Percentiles rank a stretch among this genome's conserved stretches.
These are phyloP conservation scores for Sphinx pinastri DNA, from an alignment of 2,888 invertebrate genomes.

Conservation along the genomic window DNA sequence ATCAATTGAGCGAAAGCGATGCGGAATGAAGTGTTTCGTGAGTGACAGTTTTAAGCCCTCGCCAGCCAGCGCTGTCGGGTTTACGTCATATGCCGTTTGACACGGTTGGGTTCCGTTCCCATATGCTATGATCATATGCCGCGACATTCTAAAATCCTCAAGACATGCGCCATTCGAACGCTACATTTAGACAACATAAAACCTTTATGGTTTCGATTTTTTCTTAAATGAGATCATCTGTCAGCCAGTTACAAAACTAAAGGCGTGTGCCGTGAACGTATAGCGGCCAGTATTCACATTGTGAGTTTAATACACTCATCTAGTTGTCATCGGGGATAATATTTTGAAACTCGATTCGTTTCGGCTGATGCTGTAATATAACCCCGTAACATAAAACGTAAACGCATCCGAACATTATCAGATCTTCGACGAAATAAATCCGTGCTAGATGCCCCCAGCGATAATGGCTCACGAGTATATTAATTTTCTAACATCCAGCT, in stretches of 20 bases:
- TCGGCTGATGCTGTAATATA: conserved; percentile 54
- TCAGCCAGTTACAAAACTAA: conserved; percentile 2
- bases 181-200: background rate
- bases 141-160: conserved; percentile 43
- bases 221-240: conserved; percentile 70
- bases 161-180: conserved; percentile 46
- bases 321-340: conserved; percentile 59
- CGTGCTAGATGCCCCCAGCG: conserved; percentile 66
- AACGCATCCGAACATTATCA: conserved; percentile 69
- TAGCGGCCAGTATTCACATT: conserved; percentile 63
- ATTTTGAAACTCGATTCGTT: conserved; percentile 70
- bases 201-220: conserved; percentile 36
- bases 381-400: conserved; percentile 61
- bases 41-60: conserved; percentile 58
- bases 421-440: conserved; percentile 66
- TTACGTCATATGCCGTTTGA: conserved; percentile 61
- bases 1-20: conserved; percentile 79
- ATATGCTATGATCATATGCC: conserved; percentile 56
- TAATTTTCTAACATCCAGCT: conserved; percentile 79
- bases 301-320: conserved; percentile 55
- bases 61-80: conserved; percentile 52
- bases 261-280: conserved; percentile 25
- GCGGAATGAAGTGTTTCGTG: conserved; percentile 65
- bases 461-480: conserved; percentile 78
- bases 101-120: conserved; percentile 51